phyloP scores from a whole-genome alignment of 2,113 vertebrate species.

The Oriolus oriolus region DNA sequence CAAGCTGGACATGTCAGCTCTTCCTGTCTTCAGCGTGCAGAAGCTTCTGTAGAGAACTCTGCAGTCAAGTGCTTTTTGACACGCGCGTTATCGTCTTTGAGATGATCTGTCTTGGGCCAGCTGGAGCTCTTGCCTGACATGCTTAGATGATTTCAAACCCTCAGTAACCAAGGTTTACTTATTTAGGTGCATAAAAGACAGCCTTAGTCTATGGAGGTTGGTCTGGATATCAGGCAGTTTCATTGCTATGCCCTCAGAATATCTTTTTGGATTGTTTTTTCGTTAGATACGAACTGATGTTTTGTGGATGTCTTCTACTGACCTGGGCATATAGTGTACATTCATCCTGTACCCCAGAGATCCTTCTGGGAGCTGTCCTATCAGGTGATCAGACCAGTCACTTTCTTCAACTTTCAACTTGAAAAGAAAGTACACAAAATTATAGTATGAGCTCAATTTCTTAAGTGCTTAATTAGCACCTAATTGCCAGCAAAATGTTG shows the following conservation, averaged over 20 bases:
- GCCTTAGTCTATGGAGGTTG: background rate
- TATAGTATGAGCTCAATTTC: background rate
- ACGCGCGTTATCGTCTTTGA: fast-evolving
- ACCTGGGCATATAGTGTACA: background rate
- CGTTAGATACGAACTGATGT: background rate
- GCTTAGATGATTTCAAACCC: background rate
- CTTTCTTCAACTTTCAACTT: background rate
- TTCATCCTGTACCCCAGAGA: background rate
- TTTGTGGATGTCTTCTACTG: background rate
- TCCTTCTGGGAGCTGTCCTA: background rate
- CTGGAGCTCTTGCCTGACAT: background rate
- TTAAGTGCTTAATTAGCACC: background rate
- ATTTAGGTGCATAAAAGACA: background rate
- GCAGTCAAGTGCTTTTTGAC: background rate
- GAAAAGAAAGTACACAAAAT: background rate
- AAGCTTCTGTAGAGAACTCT: background rate
- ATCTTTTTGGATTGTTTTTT: background rate
- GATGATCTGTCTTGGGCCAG: background rate
- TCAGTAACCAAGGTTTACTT: background rate
- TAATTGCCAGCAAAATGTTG: background rate
- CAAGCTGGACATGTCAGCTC: background rate
- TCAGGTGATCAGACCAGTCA: background rate
- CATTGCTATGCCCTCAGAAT: background rate
- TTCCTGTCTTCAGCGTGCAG: background rate
- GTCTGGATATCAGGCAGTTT: background rate